phyloP scores from a whole-genome alignment of 2,797 vertebrate species.

The Aselliscus stoliczkanus region DNA sequence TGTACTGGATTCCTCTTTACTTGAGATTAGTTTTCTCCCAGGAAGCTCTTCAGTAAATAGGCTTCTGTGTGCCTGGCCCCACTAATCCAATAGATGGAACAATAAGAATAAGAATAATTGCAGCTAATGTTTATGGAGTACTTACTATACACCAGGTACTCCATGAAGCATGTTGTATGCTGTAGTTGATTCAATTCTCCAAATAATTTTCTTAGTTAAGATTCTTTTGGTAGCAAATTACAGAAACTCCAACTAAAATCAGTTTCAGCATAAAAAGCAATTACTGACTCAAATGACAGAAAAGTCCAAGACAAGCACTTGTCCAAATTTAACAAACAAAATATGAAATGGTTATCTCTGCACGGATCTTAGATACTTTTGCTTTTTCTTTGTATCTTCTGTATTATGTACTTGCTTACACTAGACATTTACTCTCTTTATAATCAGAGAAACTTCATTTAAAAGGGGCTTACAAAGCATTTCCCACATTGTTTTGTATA shows the following conservation, averaged over 20 bases:
- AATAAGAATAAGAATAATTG: not conserved
- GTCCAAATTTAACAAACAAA: not conserved
- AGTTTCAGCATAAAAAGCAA: not conserved
- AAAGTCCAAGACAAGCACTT: not conserved
- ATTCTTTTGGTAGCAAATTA: not conserved
- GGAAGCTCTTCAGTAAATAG: not conserved
- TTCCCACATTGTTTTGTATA: not conserved
- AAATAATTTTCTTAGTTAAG: not conserved
- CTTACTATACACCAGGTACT: not conserved
- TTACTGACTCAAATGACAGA: not conserved
- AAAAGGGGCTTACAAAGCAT: not conserved
- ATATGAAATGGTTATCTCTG: not conserved
- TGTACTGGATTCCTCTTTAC: not conserved
- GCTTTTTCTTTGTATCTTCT: not conserved
- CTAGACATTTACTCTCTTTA: not conserved
- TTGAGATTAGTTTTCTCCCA: not conserved
- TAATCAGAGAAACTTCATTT: not conserved
- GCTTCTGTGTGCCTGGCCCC: not conserved
- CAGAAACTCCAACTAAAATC: not conserved
- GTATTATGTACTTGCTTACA: not conserved
- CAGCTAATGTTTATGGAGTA: not conserved
- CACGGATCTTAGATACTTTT: not conserved
- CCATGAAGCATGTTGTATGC: not conserved
- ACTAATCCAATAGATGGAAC: not conserved
- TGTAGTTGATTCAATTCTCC: slow-evolving; percentile 5